Evolutionary conservation across 1,140 invertebrate species (phyloP), one percentile per base, ranked within the genome.

Genomic region (Coelopa frigida): DNA sequence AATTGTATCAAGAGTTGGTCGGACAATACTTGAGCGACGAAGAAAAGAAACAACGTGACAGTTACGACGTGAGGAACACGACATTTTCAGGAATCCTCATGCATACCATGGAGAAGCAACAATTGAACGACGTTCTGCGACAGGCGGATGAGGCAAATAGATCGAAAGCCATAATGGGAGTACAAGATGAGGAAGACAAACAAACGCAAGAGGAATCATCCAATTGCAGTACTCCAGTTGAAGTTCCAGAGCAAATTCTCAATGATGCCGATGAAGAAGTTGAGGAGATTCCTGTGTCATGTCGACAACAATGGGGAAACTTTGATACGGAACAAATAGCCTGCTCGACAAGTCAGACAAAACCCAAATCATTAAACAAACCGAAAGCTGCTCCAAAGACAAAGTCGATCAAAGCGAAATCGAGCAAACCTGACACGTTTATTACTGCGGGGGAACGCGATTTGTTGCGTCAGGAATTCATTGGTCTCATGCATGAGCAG

Each of bases 1-100:
- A 89, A 41, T 65, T 95, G 0, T 96, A 90, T 73, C 87, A 95
- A 42, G 83, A 94, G 57, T 71, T 96, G 44, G 73, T 95, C 43
- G 91, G 90, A 0, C 82, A 85, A 58, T 92, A 87, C 68, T 65
- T 94, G 48, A 82, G 81, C 6, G 78, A 84, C 44, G 79, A 86
- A 35, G 87, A 94, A 68, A 81, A 79, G 40, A 74, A 73, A 51
- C 72, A 72, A 31, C 70, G 82, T 24, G 82, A 86, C 56, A 73
- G 72, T 42, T 71, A 73, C 35, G 73, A 76, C 51, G 75, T 68
- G n/a, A 70, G 74, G 21, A 78, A 79, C 55, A 71, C 76, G 7
- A 83, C 78, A 44, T 79, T 86, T 51, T 76, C 85, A 0, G 78
- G 76, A 61, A 72, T 86, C 50, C 72, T 85, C 27, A 72, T 86